phyloP scores from a whole-genome alignment of 1,140 invertebrate genomes.

The Trachymyrmex cornetzi region DNA sequence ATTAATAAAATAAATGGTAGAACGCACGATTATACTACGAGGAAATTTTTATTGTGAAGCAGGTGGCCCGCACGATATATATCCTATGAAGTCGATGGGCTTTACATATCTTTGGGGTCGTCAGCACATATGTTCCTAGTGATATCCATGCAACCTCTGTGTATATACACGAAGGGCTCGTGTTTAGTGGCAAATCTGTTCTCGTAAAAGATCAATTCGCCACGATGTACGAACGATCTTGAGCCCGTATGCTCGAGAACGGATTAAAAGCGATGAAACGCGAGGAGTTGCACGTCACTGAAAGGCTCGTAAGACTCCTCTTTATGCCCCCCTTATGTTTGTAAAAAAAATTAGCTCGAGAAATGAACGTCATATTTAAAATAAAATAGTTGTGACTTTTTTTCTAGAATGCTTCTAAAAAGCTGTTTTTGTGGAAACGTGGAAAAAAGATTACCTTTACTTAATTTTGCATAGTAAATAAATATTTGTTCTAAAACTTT shows the following conservation, averaged over 20 bases:
- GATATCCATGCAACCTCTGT: slow-evolving; percentile 78
- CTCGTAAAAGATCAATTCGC: slow-evolving; percentile 80
- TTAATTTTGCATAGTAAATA: neutral
- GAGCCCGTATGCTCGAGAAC: slow-evolving; percentile 65
- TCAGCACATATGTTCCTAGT: slow-evolving; percentile 80
- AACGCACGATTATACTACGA: neutral
- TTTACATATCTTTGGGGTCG: slow-evolving; percentile 75
- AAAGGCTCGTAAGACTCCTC: neutral
- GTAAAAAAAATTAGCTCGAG: slow-evolving; percentile 2
- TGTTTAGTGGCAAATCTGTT: slow-evolving; percentile 71
- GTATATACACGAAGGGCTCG: slow-evolving; percentile 58
- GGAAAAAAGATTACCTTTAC: neutral
- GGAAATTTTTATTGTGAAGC: slow-evolving; percentile 62
- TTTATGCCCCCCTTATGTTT: neutral
- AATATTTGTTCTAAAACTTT: neutral
- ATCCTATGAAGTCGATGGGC: slow-evolving; percentile 76
- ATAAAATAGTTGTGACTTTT: neutral
- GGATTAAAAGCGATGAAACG: slow-evolving; percentile 43
- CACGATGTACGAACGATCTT: slow-evolving; percentile 53
- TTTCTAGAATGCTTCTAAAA: neutral
- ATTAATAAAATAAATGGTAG: neutral
- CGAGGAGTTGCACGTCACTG: slow-evolving; percentile 21
- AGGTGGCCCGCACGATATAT: slow-evolving; percentile 78
- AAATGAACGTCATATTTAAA: neutral
- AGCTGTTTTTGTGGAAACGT: neutral